These are phyloP conservation scores for Porphyrio hochstetteri DNA, from an alignment of 2,113 vertebrate species.

Conservation along the genomic window DNA sequence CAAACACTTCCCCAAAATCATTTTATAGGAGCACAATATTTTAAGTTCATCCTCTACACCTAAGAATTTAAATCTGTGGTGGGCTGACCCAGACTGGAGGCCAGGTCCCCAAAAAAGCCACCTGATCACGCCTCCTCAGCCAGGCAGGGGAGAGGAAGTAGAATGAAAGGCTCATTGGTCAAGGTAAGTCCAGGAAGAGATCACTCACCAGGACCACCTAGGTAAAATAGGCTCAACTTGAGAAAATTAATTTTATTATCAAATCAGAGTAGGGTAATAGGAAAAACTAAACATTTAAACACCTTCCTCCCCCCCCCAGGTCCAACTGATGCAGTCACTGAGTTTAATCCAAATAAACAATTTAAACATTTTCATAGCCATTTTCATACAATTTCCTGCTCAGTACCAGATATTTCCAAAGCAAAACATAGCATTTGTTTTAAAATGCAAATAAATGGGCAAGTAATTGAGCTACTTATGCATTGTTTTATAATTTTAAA, in stretches of 20 bases:
- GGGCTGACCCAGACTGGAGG: background rate
- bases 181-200: background rate
- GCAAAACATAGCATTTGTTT: background rate
- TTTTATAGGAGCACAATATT: background rate
- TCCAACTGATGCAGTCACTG: background rate
- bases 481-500: background rate
- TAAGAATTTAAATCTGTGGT: background rate
- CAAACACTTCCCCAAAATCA: background rate
- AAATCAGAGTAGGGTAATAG: no score
- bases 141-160: no score
- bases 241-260: background rate
- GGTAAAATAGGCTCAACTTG: background rate
- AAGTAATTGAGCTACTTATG: background rate
- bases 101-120: background rate
- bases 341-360: background rate
- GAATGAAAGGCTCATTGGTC: no score
- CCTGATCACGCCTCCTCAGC: background rate
- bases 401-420: background rate
- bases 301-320: background rate
- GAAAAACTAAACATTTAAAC: background rate
- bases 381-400: background rate
- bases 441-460: background rate
- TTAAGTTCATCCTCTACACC: background rate
- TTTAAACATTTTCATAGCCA: background rate
- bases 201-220: background rate